A percentile compares a stretch with the other conserved stretches of the same genome.
Conservation (phyloP, 2,888 invertebrate genomes). For the Clepsis dumicolana region DNA sequence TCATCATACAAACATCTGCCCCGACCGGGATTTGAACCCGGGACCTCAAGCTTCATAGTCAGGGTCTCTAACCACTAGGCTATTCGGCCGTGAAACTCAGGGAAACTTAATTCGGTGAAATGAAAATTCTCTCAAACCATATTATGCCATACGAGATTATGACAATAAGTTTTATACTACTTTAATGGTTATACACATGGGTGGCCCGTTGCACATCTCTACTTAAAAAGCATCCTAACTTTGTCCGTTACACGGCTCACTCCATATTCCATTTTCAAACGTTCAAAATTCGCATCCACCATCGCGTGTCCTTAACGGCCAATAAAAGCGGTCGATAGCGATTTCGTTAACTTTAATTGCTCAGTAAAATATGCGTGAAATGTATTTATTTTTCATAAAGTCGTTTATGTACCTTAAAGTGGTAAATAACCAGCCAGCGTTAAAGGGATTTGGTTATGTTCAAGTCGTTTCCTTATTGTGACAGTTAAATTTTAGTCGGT, state of each 20-base stretch:
- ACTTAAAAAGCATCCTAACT: too few species aligned
- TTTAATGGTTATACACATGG: too few species aligned
- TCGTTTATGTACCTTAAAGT: conserved; percentile 48
- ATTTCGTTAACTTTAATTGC: conserved; percentile 64
- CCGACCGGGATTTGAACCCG: too few species aligned
- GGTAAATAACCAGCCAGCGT: conserved; percentile 31
- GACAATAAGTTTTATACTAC: too few species aligned
- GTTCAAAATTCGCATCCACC: conserved; percentile 27
- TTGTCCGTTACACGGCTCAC: not conserved
- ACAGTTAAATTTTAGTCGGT: conserved; percentile 14
- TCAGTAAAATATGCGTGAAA: conserved; percentile 61
- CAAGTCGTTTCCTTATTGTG: conserved; percentile 13
- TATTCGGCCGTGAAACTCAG: too few species aligned
- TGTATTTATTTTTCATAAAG: conserved; percentile 57
- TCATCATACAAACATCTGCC: too few species aligned
- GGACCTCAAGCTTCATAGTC: too few species aligned
- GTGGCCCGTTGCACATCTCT: too few species aligned
- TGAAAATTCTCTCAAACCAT: too few species aligned
- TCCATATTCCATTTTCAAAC: not conserved
- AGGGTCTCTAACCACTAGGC: too few species aligned
- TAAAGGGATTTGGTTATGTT: conserved; percentile 36
- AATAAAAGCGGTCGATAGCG: conserved; percentile 51
- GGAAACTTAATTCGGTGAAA: too few species aligned
- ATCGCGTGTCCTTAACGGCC: conserved; percentile 65
- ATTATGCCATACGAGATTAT: too few species aligned